Conservation (phyloP, 2,888 invertebrate species). For the Trissolcus brochymenae region DNA sequence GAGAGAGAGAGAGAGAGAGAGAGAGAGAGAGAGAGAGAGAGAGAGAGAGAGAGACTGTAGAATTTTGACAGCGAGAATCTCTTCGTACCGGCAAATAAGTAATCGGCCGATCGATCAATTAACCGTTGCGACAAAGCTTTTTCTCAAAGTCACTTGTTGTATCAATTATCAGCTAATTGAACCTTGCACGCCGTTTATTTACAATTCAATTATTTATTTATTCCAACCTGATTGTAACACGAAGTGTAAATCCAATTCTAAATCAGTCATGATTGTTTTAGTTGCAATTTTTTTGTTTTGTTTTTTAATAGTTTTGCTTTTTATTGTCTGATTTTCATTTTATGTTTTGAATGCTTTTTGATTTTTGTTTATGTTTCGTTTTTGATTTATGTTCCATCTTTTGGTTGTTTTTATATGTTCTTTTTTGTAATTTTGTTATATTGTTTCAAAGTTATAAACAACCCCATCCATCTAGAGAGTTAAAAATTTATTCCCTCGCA, state of each 20-base stretch:
- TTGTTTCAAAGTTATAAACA: too few relatives aligned
- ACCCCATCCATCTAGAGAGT: too few relatives aligned
- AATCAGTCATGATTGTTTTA: slow-evolving; percentile 8
- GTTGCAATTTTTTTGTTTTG: background rate
- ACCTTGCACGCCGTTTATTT: slow-evolving; percentile 21
- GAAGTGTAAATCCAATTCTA: slow-evolving; percentile 1
- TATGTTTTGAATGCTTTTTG: too few relatives aligned
- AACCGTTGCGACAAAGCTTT: slow-evolving; percentile 5
- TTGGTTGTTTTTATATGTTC: too few relatives aligned
- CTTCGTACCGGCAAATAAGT: background rate
- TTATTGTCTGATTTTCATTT: too few relatives aligned
- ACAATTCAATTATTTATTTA: slow-evolving; percentile 14
- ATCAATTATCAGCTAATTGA: slow-evolving; percentile 37
- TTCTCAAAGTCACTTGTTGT: slow-evolving; percentile 6
- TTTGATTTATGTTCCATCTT: too few relatives aligned
- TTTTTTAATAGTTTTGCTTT: background rate
- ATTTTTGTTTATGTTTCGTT: too few relatives aligned
- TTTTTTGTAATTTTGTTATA: too few relatives aligned
- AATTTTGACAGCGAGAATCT: slow-evolving; percentile 18
- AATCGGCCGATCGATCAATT: slow-evolving; percentile 16
- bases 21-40: slow-evolving; percentile 4
- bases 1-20: slow-evolving; percentile 19
- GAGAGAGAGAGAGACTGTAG: background rate
- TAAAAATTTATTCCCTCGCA: too few relatives aligned
- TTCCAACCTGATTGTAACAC: slow-evolving; percentile 8